Conservation (phyloP, 2,797 vertebrate genomes). For the Gastrophryne carolinensis region DNA sequence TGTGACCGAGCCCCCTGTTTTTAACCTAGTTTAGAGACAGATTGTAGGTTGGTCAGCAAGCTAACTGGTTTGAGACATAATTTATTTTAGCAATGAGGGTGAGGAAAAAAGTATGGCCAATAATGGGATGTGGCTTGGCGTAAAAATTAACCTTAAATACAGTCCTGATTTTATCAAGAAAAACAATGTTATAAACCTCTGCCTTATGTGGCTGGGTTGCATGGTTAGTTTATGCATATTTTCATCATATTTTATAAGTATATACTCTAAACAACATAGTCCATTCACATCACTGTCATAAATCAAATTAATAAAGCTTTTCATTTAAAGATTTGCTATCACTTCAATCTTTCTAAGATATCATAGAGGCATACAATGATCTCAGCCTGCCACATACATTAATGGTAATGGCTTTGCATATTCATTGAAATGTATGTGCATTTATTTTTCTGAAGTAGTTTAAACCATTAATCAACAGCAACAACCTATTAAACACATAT, state of each 20-base stretch:
- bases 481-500: constrained; percentile 2
- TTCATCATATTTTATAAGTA: no score
- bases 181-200: not conserved
- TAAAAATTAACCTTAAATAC: no score
- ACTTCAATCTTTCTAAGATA: not conserved
- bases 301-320: not conserved
- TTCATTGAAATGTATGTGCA: constrained; percentile 15
- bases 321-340: not conserved
- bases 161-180: not conserved
- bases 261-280: not conserved
- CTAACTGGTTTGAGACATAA: no score
- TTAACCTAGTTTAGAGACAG: no score
- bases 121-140: no score
- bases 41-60: no score
- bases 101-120: no score
- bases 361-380: not conserved
- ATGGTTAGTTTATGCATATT: not conserved
- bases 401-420: constrained; percentile 15
- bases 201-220: not conserved
- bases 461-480: constrained; percentile 16
- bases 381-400: constrained; percentile 1
- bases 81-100: no score
- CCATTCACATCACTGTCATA: not conserved
- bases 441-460: not conserved
- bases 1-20: no score